These are phyloP conservation scores for Apodemia duryi DNA, from an alignment of 2,888 invertebrate species.

Conservation along the genomic window DNA sequence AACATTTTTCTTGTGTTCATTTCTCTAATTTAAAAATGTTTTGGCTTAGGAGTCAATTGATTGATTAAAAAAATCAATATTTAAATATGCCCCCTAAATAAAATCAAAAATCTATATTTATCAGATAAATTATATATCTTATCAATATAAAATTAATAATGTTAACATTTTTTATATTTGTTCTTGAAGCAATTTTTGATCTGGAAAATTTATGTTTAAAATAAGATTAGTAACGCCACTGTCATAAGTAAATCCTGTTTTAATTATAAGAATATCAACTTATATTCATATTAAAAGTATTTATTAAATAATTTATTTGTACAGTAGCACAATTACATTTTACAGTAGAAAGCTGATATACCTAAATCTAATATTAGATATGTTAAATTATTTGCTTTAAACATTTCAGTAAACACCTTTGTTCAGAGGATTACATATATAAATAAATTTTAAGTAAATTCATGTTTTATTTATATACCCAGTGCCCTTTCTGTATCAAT, in stretches of 20 bases:
- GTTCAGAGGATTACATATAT: conserved; percentile 54
- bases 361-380: conserved; percentile 39
- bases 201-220: neutral
- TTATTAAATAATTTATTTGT: conserved; percentile 42
- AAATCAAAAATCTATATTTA: too few species aligned
- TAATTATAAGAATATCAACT: neutral
- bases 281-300: conserved; percentile 3
- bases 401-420: conserved; percentile 51
- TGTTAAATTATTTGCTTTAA: conserved; percentile 56
- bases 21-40: too few species aligned
- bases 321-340: conserved; percentile 60
- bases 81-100: conserved; percentile 19
- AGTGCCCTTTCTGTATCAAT: neutral
- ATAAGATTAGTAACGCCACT: neutral
- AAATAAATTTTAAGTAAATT: conserved; percentile 63
- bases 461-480: conserved; percentile 37
- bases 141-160: neutral
- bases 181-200: neutral
- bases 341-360: conserved; percentile 47
- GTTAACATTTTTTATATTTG: too few species aligned
- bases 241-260: conserved; percentile 22
- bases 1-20: too few species aligned
- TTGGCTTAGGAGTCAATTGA: neutral
- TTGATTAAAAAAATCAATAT: conserved; percentile 27
- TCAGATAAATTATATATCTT: conserved; percentile 11